Conservation (phyloP, 2,113 vertebrate species). For the Aplodontia rufa region DNA sequence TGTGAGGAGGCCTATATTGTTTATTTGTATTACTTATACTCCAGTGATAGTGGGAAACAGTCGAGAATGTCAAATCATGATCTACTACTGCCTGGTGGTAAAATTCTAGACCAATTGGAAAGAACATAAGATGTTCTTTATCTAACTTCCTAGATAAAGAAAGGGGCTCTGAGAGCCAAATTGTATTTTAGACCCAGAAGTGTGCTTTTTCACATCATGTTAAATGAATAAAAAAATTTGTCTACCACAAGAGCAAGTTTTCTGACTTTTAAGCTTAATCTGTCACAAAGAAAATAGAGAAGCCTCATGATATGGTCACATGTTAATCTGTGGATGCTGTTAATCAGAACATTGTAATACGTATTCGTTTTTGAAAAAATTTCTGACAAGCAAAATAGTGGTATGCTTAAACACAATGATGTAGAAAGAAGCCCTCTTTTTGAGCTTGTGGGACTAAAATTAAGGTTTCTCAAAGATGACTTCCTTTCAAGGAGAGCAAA, state of each 20-base stretch:
- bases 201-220: conserved; percentile 4
- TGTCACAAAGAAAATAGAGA: conserved; percentile 13
- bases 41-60: not conserved
- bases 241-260: conserved; percentile 40
- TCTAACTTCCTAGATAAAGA: not conserved
- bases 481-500: conserved; percentile 42
- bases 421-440: not conserved
- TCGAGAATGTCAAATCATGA: not conserved
- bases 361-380: not conserved
- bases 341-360: not conserved
- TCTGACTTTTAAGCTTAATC: conserved; percentile 58
- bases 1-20: not conserved
- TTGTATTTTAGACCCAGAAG: not conserved
- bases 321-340: conserved; percentile 8
- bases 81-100: not conserved
- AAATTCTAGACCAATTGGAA: conserved; percentile 20
- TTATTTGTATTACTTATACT: not conserved
- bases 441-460: not conserved
- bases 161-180: not conserved
- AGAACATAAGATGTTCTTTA: not conserved
- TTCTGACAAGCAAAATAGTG: not conserved
- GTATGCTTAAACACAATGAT: not conserved
- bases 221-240: conserved; percentile 42
- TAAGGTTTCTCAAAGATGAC: conserved; percentile 46
- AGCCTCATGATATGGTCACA: not conserved